phyloP scores from a whole-genome alignment of 1,140 invertebrate species.

The Aricia agestis region DNA sequence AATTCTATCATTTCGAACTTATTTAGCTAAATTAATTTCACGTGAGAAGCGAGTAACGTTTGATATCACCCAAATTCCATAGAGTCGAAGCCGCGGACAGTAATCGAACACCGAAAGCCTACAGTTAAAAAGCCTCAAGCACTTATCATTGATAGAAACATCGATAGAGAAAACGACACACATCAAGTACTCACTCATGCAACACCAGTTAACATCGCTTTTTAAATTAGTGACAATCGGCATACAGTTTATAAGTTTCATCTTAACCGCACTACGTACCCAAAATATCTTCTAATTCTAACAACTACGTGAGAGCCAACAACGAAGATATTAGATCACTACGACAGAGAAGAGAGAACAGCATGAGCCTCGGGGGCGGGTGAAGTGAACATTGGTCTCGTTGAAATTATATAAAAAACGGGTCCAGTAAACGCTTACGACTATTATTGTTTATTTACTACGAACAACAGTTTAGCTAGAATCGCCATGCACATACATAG shows the following conservation, averaged over 20 bases:
- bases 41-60: slow-evolving; percentile 28
- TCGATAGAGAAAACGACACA: slow-evolving; percentile 62
- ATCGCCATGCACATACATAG: slow-evolving; percentile 69
- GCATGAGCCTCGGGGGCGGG: slow-evolving; percentile 18
- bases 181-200: slow-evolving; percentile 22
- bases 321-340: slow-evolving; percentile 60
- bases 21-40: background rate
- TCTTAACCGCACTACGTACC: slow-evolving; percentile 61
- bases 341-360: slow-evolving; percentile 44
- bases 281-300: slow-evolving; percentile 66
- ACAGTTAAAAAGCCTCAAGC: slow-evolving; percentile 52
- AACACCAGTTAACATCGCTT: slow-evolving; percentile 29
- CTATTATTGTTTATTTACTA: slow-evolving; percentile 73
- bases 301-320: slow-evolving; percentile 60
- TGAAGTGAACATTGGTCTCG: slow-evolving; percentile 54
- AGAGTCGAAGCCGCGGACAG: slow-evolving; percentile 49
- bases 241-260: slow-evolving; percentile 43
- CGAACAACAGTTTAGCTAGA: slow-evolving; percentile 71
- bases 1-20: slow-evolving; percentile 49
- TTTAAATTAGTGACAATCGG: slow-evolving; percentile 71
- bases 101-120: slow-evolving; percentile 69
- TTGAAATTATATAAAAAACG: slow-evolving; percentile 52
- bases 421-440: slow-evolving; percentile 48
- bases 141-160: slow-evolving; percentile 39
- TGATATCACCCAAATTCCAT: slow-evolving; percentile 74